Evolutionary conservation across 2,888 invertebrate genomes (phyloP), one percentile per base, ranked within the genome.

Genomic region (Tenthredo notha): DNA sequence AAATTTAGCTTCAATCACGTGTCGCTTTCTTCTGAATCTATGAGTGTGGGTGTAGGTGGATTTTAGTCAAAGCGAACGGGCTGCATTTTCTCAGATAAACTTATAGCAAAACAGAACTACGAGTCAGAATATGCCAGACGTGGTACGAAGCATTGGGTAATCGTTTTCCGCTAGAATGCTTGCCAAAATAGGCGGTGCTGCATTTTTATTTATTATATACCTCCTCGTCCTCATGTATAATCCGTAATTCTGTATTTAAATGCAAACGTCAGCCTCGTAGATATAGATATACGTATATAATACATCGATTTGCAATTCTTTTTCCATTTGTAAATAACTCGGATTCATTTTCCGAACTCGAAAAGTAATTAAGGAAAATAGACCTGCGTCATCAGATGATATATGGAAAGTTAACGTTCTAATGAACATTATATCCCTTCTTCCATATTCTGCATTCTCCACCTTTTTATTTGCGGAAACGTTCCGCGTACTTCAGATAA

Each of bases 171-270:
- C 29, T 67, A 43, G 67, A 83, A 67, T n/a, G 2, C 18, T 43
- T 50, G 82, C 82, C 82, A 67, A 83, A 83, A 83, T 47, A 67
- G 67, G 40, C 47, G 82, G 15, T 47, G 29, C 7, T 67, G 29
- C 15, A 83, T 83, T 65, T 47, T 65, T 83, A 67, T 83, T 67
- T 83, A 43, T 83, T 43, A 37, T 29, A 47, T 83, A 61, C 29
- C 54, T 33, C 10, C 37, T 54, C 78, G 74, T 50, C 37, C 80
- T 33, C 58, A 47, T 67, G 82, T 83, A 67, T 43, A 50, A 80
- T 58, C 9, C n/a, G 67, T 83, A 83, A 83, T 83, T 82, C 21
- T 82, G 40, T 65, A 82, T 82, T 82, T 82, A 82, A 82, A 82
- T 82, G 82, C 61, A 82, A 82, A 61, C 82, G 77, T 77, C 54